A percentile compares a stretch with the other conserved stretches of the same genome.
Conservation (phyloP, 2,113 vertebrate genomes). For the Notechis scutatus region DNA sequence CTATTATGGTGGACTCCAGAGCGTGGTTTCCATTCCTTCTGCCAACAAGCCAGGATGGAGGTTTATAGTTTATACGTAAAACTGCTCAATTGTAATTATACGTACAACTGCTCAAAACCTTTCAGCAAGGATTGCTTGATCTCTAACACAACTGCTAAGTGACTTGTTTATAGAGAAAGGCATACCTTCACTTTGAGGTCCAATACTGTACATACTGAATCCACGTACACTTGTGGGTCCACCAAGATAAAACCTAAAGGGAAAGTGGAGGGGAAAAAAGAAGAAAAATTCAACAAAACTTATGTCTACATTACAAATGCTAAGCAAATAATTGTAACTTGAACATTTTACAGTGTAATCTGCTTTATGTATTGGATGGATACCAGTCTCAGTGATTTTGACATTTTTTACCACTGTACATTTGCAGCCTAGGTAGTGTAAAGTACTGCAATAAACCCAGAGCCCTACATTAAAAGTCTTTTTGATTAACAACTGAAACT, state of each 20-base stretch:
- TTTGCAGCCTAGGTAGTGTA: background rate
- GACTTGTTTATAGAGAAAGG: background rate
- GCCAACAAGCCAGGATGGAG: background rate
- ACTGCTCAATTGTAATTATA: background rate
- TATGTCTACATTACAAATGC: background rate
- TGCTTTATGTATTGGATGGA: background rate
- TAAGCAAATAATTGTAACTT: background rate
- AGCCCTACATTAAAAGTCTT: background rate
- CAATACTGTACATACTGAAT: conserved; percentile 98
- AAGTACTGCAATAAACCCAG: background rate
- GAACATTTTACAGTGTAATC: background rate
- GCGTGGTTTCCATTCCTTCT: background rate
- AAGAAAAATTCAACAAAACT: background rate
- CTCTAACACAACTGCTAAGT: background rate
- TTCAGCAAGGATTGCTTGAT: background rate
- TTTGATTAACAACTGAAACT: background rate
- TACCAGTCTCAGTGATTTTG: background rate
- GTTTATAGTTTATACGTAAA: background rate
- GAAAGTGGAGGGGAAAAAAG: background rate
- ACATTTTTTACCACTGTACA: background rate
- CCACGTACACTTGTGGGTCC: conserved; percentile 94
- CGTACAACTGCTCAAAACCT: background rate
- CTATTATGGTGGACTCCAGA: background rate
- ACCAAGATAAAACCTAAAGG: conserved; percentile 89
- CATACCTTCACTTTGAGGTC: conserved; percentile 95